Conservation (phyloP, 2,113 vertebrate genomes). For the Trogon surrucura region DNA sequence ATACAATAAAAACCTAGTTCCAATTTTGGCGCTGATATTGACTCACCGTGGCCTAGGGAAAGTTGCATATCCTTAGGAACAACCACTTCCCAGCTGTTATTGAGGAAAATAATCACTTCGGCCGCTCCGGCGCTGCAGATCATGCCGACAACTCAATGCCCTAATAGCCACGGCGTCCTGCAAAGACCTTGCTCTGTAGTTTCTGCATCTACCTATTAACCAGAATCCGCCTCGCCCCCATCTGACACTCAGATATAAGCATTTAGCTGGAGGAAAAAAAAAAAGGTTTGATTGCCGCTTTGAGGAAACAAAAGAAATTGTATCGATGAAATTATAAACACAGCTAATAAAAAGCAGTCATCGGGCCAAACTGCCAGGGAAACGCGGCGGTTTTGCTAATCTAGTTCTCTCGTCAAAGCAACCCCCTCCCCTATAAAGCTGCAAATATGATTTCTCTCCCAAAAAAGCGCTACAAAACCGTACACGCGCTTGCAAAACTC, state of each 20-base stretch:
- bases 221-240: background rate
- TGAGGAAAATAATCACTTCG: background rate
- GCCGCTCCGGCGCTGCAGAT: fast-evolving
- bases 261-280: background rate
- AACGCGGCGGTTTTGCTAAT: background rate
- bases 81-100: background rate
- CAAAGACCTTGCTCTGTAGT: background rate
- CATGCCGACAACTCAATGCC: background rate
- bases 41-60: background rate
- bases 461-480: background rate
- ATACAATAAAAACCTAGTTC: background rate
- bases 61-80: background rate
- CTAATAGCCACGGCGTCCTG: background rate
- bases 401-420: background rate
- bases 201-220: background rate
- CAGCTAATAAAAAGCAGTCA: slow-evolving; percentile 41
- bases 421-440: background rate
- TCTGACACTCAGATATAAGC: background rate
- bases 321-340: slow-evolving; percentile 22
- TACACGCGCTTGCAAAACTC: fast-evolving
- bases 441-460: background rate
- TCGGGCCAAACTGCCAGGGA: background rate
- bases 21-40: background rate
- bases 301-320: background rate
- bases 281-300: background rate